phyloP scores from a whole-genome alignment of 2,888 invertebrate genomes.

The Aphidoletes aphidimyza region DNA sequence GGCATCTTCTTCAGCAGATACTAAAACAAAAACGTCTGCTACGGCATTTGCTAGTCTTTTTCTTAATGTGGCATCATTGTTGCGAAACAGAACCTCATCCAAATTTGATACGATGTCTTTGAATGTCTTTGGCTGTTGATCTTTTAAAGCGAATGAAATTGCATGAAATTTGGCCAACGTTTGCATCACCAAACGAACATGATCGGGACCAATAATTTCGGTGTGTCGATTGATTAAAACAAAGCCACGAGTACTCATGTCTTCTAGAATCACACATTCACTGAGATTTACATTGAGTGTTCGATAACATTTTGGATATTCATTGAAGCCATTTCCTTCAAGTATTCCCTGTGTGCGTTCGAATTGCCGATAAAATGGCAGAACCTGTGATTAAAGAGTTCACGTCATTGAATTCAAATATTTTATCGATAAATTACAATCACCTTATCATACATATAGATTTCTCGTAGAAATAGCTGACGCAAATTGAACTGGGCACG shows the following conservation, averaged over 20 bases:
- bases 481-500: not conserved
- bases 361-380: constrained; percentile 50
- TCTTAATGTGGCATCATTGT: not conserved
- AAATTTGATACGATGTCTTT: constrained; percentile 60
- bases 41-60: constrained; percentile 42
- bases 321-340: constrained; percentile 53
- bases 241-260: constrained; percentile 65
- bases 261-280: constrained; percentile 66
- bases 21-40: not conserved
- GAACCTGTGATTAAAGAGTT: constrained; percentile 18
- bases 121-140: constrained; percentile 69
- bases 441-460: constrained; percentile 25
- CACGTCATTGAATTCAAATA: not conserved
- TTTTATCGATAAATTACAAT: constrained; percentile 4
- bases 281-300: constrained; percentile 59
- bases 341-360: constrained; percentile 56
- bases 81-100: not conserved
- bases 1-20: constrained; percentile 49
- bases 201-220: constrained; percentile 58
- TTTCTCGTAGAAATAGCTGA: constrained; percentile 26
- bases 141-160: constrained; percentile 70
- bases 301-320: constrained; percentile 55
- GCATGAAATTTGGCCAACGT: constrained; percentile 72
- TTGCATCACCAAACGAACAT: constrained; percentile 66
- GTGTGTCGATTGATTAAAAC: constrained; percentile 64